Evolutionary conservation across 2,797 vertebrate genomes (phyloP).

Genomic region (Dallia pectoralis): DNA sequence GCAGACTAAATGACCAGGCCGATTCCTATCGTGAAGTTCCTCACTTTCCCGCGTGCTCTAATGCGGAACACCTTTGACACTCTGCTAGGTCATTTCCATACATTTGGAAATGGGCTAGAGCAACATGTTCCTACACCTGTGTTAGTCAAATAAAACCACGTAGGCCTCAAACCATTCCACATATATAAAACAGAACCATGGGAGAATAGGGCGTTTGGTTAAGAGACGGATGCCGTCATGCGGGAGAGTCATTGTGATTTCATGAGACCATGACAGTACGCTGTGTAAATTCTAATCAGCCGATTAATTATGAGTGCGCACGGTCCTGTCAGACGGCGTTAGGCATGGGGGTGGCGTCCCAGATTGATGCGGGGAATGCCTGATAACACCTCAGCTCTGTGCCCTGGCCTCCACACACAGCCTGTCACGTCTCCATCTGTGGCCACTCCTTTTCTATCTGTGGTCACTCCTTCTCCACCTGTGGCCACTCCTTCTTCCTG

Average conservation of each 20-base stretch:
- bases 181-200: not conserved
- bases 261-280: slow-evolving; percentile 63
- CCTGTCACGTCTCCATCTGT: too few species aligned
- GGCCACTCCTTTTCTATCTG: too few species aligned
- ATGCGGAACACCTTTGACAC: not conserved
- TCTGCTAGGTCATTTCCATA: too few species aligned
- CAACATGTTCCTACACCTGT: slow-evolving; percentile 14
- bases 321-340: slow-evolving; percentile 33
- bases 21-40: too few species aligned
- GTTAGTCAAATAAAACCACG: slow-evolving; percentile 16
- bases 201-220: slow-evolving; percentile 38
- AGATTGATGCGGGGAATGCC: slow-evolving; percentile 60
- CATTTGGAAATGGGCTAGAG: not conserved
- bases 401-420: slow-evolving; percentile 10
- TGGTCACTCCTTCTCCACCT: too few species aligned
- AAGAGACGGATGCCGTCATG: slow-evolving; percentile 50
- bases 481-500: too few species aligned
- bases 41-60: too few species aligned
- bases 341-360: slow-evolving; percentile 43
- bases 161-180: slow-evolving; percentile 10
- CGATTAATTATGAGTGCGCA: slow-evolving; percentile 70
- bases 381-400: slow-evolving; percentile 43
- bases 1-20: too few species aligned
- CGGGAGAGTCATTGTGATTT: slow-evolving; percentile 65
- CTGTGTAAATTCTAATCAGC: slow-evolving; percentile 68